A percentile compares a stretch with the other conserved stretches of the same genome.
Evolutionary conservation across 2,888 invertebrate genomes (phyloP).

Genomic region (Cyclophora punctaria): DNA sequence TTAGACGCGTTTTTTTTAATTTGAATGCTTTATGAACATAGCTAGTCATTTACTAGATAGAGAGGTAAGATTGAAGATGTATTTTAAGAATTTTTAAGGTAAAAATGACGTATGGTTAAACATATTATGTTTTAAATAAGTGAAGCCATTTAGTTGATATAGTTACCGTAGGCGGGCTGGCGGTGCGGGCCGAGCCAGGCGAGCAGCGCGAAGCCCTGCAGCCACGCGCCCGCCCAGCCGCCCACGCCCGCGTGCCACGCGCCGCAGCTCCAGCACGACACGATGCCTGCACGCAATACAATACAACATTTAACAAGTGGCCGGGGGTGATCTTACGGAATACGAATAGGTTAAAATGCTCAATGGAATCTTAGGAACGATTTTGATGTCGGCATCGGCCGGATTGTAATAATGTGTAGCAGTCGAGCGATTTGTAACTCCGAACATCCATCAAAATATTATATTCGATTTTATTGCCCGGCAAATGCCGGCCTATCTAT

Average conservation of each 20-base stretch:
- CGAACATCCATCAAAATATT: too few relatives aligned
- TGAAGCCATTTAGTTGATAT: background rate
- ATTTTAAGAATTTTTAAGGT: too few relatives aligned
- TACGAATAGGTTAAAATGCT: background rate
- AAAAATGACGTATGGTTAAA: too few relatives aligned
- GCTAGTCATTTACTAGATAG: too few relatives aligned
- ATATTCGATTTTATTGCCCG: too few relatives aligned
- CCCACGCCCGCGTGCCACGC: constrained; percentile 71
- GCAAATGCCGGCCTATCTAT: too few relatives aligned
- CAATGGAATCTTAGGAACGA: background rate
- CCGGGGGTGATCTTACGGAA: background rate
- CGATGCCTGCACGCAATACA: constrained; percentile 32
- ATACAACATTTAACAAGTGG: background rate
- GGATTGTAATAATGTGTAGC: too few relatives aligned
- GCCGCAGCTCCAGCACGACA: constrained; percentile 48
- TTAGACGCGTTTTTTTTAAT: too few relatives aligned
- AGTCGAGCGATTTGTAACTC: too few relatives aligned
- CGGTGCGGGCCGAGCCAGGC: constrained; percentile 66
- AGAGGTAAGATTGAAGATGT: too few relatives aligned
- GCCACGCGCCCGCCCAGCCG: constrained; percentile 77
- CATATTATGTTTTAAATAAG: background rate
- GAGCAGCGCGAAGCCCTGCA: constrained; percentile 74
- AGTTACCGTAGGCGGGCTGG: constrained; percentile 21
- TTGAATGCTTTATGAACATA: too few relatives aligned
- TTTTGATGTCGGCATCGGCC: too few relatives aligned